Conservation (phyloP, 2,113 vertebrate genomes). For the Platysternon megacephalum region DNA sequence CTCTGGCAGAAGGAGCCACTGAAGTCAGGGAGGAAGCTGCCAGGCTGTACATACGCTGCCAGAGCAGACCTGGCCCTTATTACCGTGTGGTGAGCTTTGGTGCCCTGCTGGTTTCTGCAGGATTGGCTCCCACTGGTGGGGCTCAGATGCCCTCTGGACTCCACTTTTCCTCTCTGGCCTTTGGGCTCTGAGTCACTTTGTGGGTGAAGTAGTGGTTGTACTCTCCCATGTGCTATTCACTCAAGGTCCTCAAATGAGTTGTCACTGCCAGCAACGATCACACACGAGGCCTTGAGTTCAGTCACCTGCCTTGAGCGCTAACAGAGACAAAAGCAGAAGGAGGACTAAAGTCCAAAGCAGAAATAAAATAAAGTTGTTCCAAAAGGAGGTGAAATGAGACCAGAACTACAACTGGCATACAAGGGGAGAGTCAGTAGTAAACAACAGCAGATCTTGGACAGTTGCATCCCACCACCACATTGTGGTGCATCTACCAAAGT, state of each 20-base stretch:
- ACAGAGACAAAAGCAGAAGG: background rate
- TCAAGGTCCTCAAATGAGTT: background rate
- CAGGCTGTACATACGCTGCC: background rate
- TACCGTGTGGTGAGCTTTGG: background rate
- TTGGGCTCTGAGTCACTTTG: background rate
- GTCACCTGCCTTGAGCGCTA: background rate
- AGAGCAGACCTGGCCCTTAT: background rate
- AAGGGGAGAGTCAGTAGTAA: background rate
- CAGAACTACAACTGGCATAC: accelerated
- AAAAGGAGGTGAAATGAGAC: background rate
- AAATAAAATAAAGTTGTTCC: background rate
- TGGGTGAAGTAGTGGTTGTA: background rate
- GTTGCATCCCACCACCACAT: background rate
- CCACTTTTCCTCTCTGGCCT: background rate
- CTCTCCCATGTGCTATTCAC: background rate
- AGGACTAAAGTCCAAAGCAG: background rate
- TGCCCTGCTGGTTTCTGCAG: background rate
- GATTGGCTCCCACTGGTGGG: background rate
- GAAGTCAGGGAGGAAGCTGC: background rate
- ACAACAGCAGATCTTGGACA: background rate
- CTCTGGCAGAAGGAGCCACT: background rate
- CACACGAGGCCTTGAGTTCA: background rate
- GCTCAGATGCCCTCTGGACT: background rate
- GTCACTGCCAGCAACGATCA: background rate
- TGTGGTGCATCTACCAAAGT: background rate